Percentiles rank a stretch among this genome's conserved stretches.
These are phyloP conservation scores for Aplochiton taeniatus DNA, from an alignment of 2,797 vertebrate genomes.

Conservation along the genomic window DNA sequence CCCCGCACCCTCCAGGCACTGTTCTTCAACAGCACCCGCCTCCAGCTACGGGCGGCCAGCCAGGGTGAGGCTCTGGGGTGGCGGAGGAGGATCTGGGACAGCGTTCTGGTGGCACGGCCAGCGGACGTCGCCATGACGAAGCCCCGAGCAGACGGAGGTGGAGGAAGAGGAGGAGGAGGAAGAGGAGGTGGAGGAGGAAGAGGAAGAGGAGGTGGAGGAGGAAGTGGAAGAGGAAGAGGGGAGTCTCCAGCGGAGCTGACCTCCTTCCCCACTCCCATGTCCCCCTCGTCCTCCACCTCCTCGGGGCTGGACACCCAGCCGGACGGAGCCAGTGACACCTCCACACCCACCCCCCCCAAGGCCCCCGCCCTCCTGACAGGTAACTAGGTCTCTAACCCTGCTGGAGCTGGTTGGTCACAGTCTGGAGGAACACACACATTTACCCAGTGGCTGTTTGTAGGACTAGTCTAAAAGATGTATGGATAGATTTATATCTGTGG, in stretches of 20 bases:
- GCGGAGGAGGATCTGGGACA: slow-evolving; percentile 89
- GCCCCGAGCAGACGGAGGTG: slow-evolving; percentile 56
- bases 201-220: slow-evolving; percentile 68
- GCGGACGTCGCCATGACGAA: slow-evolving; percentile 58
- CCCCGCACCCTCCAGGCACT: slow-evolving; percentile 85
- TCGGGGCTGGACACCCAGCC: slow-evolving; percentile 57
- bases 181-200: no score
- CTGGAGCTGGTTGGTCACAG: no score
- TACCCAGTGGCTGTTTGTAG: no score
- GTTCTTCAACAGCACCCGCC: slow-evolving; percentile 86
- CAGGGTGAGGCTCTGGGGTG: slow-evolving; percentile 93
- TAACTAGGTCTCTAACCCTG: no score
- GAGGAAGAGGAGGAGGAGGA: slow-evolving; percentile 69
- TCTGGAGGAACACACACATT: no score
- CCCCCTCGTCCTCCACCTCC: slow-evolving; percentile 41
- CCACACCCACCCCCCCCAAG: slow-evolving; percentile 13
- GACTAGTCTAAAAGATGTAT: no score
- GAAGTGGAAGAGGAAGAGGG: slow-evolving; percentile 68
- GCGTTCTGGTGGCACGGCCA: slow-evolving; percentile 75
- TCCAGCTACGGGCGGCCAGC: slow-evolving; percentile 87
- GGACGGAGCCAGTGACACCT: slow-evolving; percentile 50
- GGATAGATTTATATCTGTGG: no score
- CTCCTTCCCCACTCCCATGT: slow-evolving; percentile 49
- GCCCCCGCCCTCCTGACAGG: slow-evolving; percentile 6
- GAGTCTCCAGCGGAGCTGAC: slow-evolving; percentile 24